Conservation (phyloP, 2,888 invertebrate genomes). For the Drosophila dives region DNA sequence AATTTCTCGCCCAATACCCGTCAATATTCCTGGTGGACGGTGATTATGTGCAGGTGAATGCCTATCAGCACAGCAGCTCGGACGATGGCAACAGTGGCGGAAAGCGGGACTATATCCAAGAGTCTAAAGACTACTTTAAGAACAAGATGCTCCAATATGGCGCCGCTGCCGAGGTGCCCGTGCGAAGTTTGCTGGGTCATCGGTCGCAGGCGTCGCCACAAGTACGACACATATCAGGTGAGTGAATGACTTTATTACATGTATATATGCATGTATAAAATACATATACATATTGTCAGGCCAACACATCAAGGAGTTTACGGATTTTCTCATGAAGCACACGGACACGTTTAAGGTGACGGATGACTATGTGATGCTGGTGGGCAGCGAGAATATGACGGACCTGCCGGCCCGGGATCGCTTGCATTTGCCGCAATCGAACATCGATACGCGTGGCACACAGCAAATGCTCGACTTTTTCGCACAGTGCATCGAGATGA, state of each 20-base stretch:
- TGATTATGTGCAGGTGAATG: constrained; percentile 94
- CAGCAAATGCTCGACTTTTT: constrained; percentile 93
- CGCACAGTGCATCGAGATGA: constrained; percentile 92
- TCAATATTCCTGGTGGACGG: constrained; percentile 97
- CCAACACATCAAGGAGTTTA: constrained; percentile 97
- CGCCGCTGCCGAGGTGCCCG: constrained; percentile 97
- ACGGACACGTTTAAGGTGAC: constrained; percentile 94
- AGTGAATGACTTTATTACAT: constrained; percentile 14
- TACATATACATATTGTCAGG: constrained; percentile 82
- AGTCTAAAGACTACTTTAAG: constrained; percentile 99
- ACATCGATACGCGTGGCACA: constrained; percentile 93
- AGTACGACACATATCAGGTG: constrained; percentile 96
- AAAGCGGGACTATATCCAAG: constrained; percentile 95
- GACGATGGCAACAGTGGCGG: constrained; percentile 86
- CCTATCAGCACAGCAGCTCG: constrained; percentile 89
- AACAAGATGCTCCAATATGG: constrained; percentile 98
- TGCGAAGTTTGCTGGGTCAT: constrained; percentile 98
- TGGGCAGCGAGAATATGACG: constrained; percentile 89
- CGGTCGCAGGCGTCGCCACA: constrained; percentile 98
- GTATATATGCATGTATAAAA: neutral
- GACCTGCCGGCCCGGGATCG: constrained; percentile 89
- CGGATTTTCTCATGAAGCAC: constrained; percentile 94
- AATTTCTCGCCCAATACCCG: constrained; percentile 98
- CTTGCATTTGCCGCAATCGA: constrained; percentile 89
- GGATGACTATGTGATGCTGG: constrained; percentile 93